Percentiles rank a stretch among this genome's conserved stretches.
Conservation (phyloP, 2,888 invertebrate genomes). For the Phyto melanocephala region DNA sequence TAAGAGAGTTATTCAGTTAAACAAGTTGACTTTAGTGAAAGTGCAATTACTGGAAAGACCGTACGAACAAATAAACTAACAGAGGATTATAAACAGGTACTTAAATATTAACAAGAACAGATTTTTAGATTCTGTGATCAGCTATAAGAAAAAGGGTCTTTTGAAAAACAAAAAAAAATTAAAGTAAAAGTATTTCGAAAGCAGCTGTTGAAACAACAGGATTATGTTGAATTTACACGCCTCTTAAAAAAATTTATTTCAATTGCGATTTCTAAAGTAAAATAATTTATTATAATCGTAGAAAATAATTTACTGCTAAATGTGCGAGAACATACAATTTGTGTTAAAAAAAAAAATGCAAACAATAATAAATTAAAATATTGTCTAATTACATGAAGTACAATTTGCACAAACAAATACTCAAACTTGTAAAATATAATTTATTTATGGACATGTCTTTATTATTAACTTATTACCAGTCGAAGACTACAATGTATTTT, state of each 20-base stretch:
- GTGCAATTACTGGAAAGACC: conserved; percentile 47
- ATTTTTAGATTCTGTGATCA: not conserved
- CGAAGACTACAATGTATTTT: conserved; percentile 3
- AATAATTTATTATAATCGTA: conserved; percentile 26
- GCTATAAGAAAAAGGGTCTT: not conserved
- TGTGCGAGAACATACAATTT: not conserved
- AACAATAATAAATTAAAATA: conserved; percentile 54
- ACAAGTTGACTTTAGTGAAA: conserved; percentile 56
- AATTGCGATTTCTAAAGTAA: not conserved
- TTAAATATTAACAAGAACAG: conserved; percentile 2
- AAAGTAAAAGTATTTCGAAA: conserved; percentile 46
- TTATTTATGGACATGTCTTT: conserved; percentile 58
- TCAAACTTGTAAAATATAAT: conserved; percentile 27
- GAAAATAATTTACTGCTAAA: not conserved
- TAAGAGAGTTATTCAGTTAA: conserved; percentile 40
- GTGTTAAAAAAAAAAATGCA: not conserved
- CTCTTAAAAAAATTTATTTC: conserved; percentile 4
- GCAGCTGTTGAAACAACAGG: conserved; percentile 42
- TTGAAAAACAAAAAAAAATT: not conserved
- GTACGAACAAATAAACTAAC: conserved; percentile 16
- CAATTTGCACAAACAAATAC: conserved; percentile 2
- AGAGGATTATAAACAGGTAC: conserved; percentile 49
- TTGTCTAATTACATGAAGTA: conserved; percentile 53
- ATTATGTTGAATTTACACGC: conserved; percentile 15
- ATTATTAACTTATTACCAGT: conserved; percentile 44